Evolutionary conservation across 2,888 invertebrate species (phyloP).

Genomic region (Drosophila emarginata): DNA sequence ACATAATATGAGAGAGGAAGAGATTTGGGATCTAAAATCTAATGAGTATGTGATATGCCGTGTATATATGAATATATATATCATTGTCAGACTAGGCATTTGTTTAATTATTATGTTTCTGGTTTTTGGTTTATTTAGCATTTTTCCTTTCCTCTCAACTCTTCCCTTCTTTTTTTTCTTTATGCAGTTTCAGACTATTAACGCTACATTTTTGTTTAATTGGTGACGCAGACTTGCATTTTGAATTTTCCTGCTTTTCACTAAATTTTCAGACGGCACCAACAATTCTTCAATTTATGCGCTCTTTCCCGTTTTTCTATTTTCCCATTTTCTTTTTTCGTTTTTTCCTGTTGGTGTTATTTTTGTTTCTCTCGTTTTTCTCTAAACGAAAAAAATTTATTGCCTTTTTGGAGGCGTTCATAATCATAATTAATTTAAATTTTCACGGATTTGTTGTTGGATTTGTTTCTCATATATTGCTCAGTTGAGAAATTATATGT

Average conservation of each 20-base stretch:
- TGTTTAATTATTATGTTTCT: slow-evolving; percentile 44
- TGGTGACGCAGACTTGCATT: slow-evolving; percentile 65
- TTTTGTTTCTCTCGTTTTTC: slow-evolving; percentile 5
- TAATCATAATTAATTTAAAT: slow-evolving; percentile 73
- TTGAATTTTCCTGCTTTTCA: slow-evolving; percentile 25
- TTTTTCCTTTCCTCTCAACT: slow-evolving; percentile 17
- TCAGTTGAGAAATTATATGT: slow-evolving; percentile 54
- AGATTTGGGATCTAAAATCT: neutral
- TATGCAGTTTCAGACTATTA: slow-evolving; percentile 45
- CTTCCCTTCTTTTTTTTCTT: neutral
- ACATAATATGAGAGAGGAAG: slow-evolving; percentile 13
- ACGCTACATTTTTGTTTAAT: slow-evolving; percentile 74
- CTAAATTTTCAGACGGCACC: slow-evolving; percentile 72
- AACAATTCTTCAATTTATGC: slow-evolving; percentile 54
- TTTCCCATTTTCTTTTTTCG: slow-evolving; percentile 35
- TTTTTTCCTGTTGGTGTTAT: slow-evolving; percentile 10
- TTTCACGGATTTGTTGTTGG: slow-evolving; percentile 37
- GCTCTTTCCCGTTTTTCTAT: slow-evolving; percentile 32
- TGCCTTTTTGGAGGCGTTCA: slow-evolving; percentile 64
- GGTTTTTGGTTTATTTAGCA: slow-evolving; percentile 26
- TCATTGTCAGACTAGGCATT: neutral
- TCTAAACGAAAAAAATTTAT: slow-evolving; percentile 61
- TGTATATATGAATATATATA: slow-evolving; percentile 11
- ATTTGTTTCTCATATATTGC: slow-evolving; percentile 35
- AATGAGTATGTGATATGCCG: neutral